These are phyloP conservation scores for Listronotus bonariensis DNA, from an alignment of 1,140 invertebrate genomes.

Conservation along the genomic window DNA sequence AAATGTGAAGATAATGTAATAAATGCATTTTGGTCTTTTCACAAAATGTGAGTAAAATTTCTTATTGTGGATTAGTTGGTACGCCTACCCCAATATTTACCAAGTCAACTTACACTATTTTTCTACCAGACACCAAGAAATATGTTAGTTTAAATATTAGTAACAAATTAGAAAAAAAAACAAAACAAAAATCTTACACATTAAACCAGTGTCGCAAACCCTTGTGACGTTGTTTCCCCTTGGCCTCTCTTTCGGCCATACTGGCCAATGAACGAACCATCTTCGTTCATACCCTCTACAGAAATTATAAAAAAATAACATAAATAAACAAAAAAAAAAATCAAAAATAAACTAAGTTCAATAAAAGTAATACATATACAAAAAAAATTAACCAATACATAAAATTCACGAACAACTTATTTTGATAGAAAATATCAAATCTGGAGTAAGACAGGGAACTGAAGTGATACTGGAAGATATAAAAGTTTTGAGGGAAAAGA, in stretches of 20 bases:
- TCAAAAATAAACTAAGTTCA: slow-evolving; percentile 21
- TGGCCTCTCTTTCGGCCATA: slow-evolving; percentile 76
- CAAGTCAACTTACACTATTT: background rate
- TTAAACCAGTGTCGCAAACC: slow-evolving; percentile 79
- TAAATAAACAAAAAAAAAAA: slow-evolving; percentile 44
- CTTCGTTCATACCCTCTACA: slow-evolving; percentile 93
- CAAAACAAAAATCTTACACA: slow-evolving; percentile 53
- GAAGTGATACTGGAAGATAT: too few species aligned
- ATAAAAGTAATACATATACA: background rate
- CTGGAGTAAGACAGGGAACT: too few species aligned
- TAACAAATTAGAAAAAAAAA: slow-evolving; percentile 29
- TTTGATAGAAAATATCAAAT: too few species aligned
- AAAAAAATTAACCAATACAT: too few species aligned
- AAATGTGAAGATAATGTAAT: too few species aligned
- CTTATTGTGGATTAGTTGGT: too few species aligned
- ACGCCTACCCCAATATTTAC: background rate
- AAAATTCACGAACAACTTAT: too few species aligned
- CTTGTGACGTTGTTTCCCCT: slow-evolving; percentile 75
- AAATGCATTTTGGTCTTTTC: too few species aligned
- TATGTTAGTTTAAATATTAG: slow-evolving; percentile 26
- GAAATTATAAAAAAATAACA: slow-evolving; percentile 52
- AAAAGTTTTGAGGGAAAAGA: too few species aligned
- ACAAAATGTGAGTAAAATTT: too few species aligned
- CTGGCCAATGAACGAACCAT: slow-evolving; percentile 97
- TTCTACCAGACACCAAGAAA: background rate